Evolutionary conservation across 1,140 invertebrate species (phyloP).

Genomic region (Lucilia cuprina): DNA sequence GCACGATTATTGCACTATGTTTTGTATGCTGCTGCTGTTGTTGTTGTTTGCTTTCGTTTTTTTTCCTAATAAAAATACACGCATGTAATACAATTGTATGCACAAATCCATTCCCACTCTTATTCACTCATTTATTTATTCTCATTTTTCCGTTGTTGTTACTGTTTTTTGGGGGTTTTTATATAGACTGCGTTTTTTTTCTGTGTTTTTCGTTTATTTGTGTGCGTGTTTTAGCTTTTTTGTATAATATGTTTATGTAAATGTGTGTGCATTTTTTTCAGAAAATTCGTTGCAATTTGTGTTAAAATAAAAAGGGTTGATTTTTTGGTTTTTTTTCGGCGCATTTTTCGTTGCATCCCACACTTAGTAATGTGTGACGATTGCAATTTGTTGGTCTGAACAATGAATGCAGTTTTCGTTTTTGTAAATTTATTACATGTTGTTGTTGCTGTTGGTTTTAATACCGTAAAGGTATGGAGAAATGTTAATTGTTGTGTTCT

Average conservation of each 20-base stretch:
- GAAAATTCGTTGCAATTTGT: conserved; percentile 33
- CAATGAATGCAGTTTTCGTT: conserved; percentile 22
- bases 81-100: conserved; percentile 31
- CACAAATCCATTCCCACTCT: neutral
- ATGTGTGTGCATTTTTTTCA: neutral
- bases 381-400: conserved; percentile 21
- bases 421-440: neutral
- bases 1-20: neutral
- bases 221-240: conserved; percentile 31
- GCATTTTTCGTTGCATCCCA: conserved; percentile 25
- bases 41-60: neutral
- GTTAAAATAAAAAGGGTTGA: conserved; percentile 3
- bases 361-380: conserved; percentile 26
- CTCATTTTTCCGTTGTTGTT: neutral
- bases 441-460: too few relatives aligned
- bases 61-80: neutral
- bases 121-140: neutral
- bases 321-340: conserved; percentile 13
- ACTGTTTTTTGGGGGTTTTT: neutral
- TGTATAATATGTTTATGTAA: neutral
- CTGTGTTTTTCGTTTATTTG: conserved; percentile 22
- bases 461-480: conserved; percentile 4
- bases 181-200: neutral
- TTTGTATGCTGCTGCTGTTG: neutral
- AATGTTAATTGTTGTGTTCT: neutral